A percentile compares a stretch with the other conserved stretches of the same genome.
Evolutionary conservation across 2,888 invertebrate species (phyloP).

Genomic region (Synanthedon formicaeformis): DNA sequence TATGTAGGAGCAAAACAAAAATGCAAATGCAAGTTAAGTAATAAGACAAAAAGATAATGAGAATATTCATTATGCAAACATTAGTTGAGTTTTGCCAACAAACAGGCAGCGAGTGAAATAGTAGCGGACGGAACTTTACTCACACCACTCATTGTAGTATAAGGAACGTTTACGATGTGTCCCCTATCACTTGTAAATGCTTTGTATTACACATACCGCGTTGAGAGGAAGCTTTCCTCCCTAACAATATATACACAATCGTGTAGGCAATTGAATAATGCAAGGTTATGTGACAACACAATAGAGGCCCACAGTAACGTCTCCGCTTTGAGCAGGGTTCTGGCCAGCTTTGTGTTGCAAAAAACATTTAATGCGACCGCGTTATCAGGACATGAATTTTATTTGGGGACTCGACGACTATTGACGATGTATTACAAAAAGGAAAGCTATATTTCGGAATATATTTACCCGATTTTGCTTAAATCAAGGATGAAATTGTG

Average conservation of each 20-base stretch:
- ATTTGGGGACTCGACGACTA: constrained; percentile 9
- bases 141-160: constrained; percentile 16
- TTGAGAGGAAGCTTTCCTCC: constrained; percentile 14
- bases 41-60: constrained; percentile 6
- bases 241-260: constrained; percentile 20
- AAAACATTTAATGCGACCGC: constrained; percentile 16
- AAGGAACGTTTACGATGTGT: constrained; percentile 22
- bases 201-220: constrained; percentile 26
- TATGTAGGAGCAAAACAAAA: too few species aligned
- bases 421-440: constrained; percentile 7
- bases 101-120: constrained; percentile 9
- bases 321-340: constrained; percentile 20
- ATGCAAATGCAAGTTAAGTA: too few species aligned
- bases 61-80: constrained; percentile 23
- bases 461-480: background rate
- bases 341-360: constrained; percentile 15
- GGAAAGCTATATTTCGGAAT: background rate
- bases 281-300: constrained; percentile 28
- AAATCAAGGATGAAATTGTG: too few species aligned
- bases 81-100: constrained; percentile 16
- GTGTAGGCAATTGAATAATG: constrained; percentile 39
- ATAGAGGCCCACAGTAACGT: constrained; percentile 15
- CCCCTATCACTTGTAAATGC: constrained; percentile 35
- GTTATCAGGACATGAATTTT: constrained; percentile 7
- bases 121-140: constrained; percentile 10